These are phyloP conservation scores for Ctenomys sociabilis DNA, from an alignment of 2,113 vertebrate species.

Conservation along the genomic window DNA sequence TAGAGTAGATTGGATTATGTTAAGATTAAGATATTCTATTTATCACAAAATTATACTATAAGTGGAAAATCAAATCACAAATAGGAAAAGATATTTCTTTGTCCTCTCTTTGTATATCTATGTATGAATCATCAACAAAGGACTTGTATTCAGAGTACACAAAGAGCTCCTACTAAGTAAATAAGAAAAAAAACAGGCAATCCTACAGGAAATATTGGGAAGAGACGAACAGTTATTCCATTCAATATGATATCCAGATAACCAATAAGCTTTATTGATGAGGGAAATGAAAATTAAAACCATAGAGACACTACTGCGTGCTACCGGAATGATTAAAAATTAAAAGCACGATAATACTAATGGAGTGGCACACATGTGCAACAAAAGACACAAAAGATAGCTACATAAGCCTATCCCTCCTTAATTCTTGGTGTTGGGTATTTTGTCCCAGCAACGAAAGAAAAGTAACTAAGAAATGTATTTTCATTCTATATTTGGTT, in stretches of 20 bases:
- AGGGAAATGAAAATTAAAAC: neutral
- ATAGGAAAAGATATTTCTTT: neutral
- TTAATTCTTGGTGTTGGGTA: too few species aligned
- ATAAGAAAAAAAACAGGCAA: neutral
- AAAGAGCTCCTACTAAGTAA: neutral
- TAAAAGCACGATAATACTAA: neutral
- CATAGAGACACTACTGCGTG: neutral
- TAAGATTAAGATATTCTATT: conserved; percentile 33
- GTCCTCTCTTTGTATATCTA: neutral
- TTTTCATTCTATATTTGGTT: neutral
- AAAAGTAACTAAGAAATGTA: too few species aligned
- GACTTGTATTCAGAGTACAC: neutral
- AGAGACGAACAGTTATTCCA: neutral
- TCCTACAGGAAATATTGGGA: neutral
- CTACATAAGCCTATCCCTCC: too few species aligned
- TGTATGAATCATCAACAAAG: neutral
- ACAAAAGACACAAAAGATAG: neutral
- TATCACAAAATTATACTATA: neutral
- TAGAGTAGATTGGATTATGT: neutral
- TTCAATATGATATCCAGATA: neutral
- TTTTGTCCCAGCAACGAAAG: too few species aligned
- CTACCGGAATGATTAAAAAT: neutral
- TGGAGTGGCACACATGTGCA: neutral
- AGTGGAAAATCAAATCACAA: neutral
- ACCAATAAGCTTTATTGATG: neutral